Evolutionary conservation across 2,888 invertebrate genomes (phyloP), one percentile per base, ranked within the genome.

Genomic region (Zygothrica quintamaculata): DNA sequence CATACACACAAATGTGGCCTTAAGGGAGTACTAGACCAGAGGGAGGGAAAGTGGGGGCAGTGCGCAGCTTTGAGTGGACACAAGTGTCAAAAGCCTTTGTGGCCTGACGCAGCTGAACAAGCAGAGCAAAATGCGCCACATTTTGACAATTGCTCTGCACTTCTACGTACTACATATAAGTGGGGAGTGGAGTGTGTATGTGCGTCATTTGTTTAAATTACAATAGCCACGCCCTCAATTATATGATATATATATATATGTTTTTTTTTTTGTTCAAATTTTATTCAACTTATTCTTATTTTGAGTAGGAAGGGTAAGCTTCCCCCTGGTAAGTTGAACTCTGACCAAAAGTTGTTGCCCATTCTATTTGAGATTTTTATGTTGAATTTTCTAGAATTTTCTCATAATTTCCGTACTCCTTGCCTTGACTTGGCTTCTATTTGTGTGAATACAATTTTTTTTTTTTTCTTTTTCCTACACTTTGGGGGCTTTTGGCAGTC

Each of bases 31-130:
- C n/a, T 8, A 12, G 34, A 12, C 6, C 3, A 34, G 34, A 65
- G 11, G 22, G n/a, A 37, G 12, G n/a, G 8, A 9, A 6, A n/a
- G 8, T 9, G 9, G 31, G 31, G 9, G 8, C 1, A 31, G n/a
- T 4, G 6, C 31, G 26, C n/a, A 29, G 25, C 36, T 42, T 8
- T 36, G 48, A 51, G 59, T 62, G 62, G 51, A 56, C 62, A 53
- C 31, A 59, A 74, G 80, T 77, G 77, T 73, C 64, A 75, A 80
- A 77, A 73, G 73, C 53, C 69, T 71, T 81, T 78, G 67, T 71
- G 71, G 71, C 75, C 56, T 22, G 11, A 16, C 15, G 29, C 62
- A 55, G 55, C 55, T 55, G 50, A 47, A 52, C 42, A 58, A 70
- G 56, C 72, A 40, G 29, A 55, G 42, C 37, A 53, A 65, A 60